phyloP scores from a whole-genome alignment of 2,797 vertebrate species.

The Brachyrhaphis roseni region DNA sequence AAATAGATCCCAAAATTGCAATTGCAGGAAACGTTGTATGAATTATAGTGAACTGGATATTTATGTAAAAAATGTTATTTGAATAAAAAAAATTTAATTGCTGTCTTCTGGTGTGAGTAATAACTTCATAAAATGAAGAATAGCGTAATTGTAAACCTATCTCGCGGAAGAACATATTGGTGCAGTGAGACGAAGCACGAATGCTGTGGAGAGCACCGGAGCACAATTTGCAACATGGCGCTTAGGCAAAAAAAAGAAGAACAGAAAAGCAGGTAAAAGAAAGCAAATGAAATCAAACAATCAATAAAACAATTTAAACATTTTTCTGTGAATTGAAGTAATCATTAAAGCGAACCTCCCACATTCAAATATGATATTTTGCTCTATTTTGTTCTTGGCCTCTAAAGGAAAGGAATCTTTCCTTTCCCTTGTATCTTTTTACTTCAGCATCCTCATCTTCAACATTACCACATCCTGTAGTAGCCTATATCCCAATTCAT shows the following conservation, averaged over 20 bases:
- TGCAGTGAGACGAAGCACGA: slow-evolving; percentile 49
- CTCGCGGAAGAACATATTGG: slow-evolving; percentile 67
- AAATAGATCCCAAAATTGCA: slow-evolving; percentile 68
- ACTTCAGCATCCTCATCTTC: not conserved
- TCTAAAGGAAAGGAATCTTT: not conserved
- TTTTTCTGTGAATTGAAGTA: not conserved
- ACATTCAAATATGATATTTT: not conserved
- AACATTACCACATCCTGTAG: not conserved
- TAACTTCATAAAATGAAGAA: not conserved
- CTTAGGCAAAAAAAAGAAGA: not conserved
- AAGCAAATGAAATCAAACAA: not conserved
- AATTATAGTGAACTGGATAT: not conserved
- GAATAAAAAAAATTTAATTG: too few relatives aligned
- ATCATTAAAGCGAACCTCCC: not conserved
- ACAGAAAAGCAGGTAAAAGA: not conserved
- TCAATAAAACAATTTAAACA: not conserved
- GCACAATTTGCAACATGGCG: slow-evolving; percentile 4
- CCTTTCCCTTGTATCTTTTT: not conserved
- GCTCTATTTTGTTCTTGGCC: not conserved
- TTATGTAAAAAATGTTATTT: not conserved
- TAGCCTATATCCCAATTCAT: not conserved
- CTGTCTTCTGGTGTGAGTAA: fast-evolving
- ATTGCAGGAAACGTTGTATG: not conserved
- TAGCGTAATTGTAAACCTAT: not conserved
- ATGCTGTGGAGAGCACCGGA: slow-evolving; percentile 1